A percentile compares a stretch with the other conserved stretches of the same genome.
Conservation (phyloP, 2,797 vertebrate genomes). For the Alcedo quadribrachys region DNA sequence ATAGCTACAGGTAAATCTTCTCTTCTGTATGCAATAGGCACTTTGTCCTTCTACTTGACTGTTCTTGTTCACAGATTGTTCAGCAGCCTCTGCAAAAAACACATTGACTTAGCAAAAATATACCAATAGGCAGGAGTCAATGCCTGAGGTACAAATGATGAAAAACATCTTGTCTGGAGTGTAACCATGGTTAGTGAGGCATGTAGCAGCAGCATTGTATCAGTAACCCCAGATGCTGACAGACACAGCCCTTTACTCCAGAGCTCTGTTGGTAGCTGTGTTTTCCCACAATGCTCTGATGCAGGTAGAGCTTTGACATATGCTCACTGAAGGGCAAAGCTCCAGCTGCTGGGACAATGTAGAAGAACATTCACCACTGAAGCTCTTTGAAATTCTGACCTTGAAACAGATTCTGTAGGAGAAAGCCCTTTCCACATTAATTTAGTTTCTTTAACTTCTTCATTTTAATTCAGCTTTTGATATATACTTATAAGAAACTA, state of each 20-base stretch:
- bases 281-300: neutral
- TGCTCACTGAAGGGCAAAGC: neutral
- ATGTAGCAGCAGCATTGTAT: neutral
- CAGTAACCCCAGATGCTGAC: neutral
- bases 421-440: neutral
- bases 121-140: neutral
- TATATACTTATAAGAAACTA: neutral
- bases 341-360: neutral
- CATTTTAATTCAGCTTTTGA: neutral
- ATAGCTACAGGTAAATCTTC: neutral
- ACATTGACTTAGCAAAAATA: neutral
- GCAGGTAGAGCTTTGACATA: neutral
- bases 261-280: neutral
- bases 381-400: neutral
- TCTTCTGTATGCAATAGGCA: neutral
- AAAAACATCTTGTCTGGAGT: neutral
- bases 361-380: neutral
- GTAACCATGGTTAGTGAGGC: neutral
- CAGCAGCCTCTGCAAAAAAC: neutral
- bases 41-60: neutral
- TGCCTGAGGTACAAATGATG: neutral
- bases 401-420: neutral
- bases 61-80: neutral
- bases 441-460: neutral
- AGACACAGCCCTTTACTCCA: neutral